Conservation (phyloP, 2,797 vertebrate species). For the Paguma larvata region DNA sequence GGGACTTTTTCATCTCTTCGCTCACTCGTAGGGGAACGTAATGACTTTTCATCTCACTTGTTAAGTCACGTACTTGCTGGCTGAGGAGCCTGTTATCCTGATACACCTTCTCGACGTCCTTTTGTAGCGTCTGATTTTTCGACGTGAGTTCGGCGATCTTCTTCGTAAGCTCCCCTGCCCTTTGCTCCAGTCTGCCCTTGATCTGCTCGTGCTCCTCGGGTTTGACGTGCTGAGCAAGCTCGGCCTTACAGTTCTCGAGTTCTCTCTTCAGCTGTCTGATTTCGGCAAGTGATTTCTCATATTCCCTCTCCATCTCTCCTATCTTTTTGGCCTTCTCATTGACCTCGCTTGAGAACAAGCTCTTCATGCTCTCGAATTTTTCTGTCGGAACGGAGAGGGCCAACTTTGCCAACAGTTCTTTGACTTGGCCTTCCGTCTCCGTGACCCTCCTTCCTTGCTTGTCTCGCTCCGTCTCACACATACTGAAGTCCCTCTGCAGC, state of each 20-base stretch:
- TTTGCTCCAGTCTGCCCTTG: constrained; percentile 90
- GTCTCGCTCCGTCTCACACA: constrained; percentile 89
- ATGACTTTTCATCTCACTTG: constrained; percentile 91
- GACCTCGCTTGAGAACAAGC: constrained; percentile 91
- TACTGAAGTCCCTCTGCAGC: constrained; percentile 91
- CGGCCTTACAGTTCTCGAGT: constrained; percentile 87
- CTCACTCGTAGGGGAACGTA: constrained; percentile 92
- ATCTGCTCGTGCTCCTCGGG: constrained; percentile 92
- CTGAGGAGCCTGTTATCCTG: constrained; percentile 90
- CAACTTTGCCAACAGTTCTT: constrained; percentile 88
- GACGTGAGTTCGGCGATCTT: constrained; percentile 90
- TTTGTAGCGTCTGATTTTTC: constrained; percentile 92
- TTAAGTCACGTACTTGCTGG: constrained; percentile 92
- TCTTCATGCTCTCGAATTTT: constrained; percentile 96
- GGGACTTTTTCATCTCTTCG: constrained; percentile 91
- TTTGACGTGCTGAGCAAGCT: constrained; percentile 77
- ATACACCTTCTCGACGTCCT: constrained; percentile 91
- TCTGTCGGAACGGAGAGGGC: constrained; percentile 89
- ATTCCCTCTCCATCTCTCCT: constrained; percentile 91
- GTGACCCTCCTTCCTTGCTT: constrained; percentile 85
- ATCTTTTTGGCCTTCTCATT: constrained; percentile 94
- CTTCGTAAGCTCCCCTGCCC: constrained; percentile 89
- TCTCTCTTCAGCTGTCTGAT: constrained; percentile 91
- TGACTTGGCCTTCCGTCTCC: constrained; percentile 90
- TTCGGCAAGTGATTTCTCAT: constrained; percentile 86